phyloP scores from a whole-genome alignment of 2,797 vertebrate species.

The Manis pentadactyla region DNA sequence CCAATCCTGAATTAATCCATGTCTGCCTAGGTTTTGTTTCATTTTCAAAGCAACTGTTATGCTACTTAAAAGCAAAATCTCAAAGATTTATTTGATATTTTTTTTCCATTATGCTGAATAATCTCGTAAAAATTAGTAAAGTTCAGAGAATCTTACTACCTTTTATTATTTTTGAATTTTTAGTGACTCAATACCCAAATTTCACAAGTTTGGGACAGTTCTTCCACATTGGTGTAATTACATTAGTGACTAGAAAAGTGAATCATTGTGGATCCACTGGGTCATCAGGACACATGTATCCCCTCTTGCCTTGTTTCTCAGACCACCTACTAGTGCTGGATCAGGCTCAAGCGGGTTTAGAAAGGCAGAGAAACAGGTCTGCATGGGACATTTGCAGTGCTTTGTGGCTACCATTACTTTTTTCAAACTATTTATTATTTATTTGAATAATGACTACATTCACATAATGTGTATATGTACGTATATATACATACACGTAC shows the following conservation, averaged over 20 bases:
- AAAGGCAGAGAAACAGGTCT: neutral
- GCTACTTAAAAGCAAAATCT: neutral
- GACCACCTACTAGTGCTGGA: neutral
- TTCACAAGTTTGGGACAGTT: neutral
- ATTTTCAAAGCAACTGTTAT: neutral
- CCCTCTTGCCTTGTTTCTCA: neutral
- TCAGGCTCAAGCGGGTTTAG: neutral
- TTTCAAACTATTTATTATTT: neutral
- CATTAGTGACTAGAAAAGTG: neutral
- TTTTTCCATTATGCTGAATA: neutral
- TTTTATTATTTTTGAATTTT: neutral
- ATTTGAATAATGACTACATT: neutral
- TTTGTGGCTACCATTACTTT: neutral
- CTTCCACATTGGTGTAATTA: neutral
- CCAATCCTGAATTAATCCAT: neutral
- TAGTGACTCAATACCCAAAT: neutral
- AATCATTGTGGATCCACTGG: neutral
- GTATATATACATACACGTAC: neutral
- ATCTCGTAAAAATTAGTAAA: neutral
- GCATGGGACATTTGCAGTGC: neutral
- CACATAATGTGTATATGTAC: neutral
- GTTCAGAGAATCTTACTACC: neutral
- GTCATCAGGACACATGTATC: neutral
- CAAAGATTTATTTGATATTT: neutral
- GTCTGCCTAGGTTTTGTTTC: neutral